Percentiles rank a stretch among this genome's conserved stretches.
Conservation (phyloP, 2,113 vertebrate genomes). For the Carollia perspicillata region DNA sequence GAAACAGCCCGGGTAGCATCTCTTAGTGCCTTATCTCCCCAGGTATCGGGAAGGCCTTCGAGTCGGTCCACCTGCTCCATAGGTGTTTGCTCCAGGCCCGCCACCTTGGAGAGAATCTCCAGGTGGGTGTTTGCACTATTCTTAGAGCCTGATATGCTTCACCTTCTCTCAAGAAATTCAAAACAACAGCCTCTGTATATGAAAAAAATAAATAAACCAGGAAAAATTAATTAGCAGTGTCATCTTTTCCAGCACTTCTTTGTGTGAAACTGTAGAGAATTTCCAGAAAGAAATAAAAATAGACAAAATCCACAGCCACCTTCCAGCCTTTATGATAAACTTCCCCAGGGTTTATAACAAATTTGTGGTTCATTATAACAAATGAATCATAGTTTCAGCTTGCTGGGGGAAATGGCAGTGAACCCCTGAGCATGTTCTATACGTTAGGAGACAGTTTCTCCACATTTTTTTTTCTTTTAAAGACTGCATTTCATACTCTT, state of each 20-base stretch:
- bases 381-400: background rate
- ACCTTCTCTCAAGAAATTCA: background rate
- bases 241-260: background rate
- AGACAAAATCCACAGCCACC: background rate
- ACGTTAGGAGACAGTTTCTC: background rate
- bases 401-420: background rate
- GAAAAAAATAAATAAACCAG: background rate
- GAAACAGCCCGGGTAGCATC: background rate
- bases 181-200: background rate
- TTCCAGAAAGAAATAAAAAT: conserved; percentile 40
- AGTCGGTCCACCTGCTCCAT: background rate
- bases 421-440: background rate
- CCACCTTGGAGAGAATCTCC: background rate
- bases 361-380: no score
- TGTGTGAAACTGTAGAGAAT: conserved; percentile 46
- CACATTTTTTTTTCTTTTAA: conserved; percentile 25
- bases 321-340: background rate
- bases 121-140: background rate
- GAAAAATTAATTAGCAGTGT: conserved; percentile 30
- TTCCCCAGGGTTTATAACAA: background rate
- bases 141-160: background rate
- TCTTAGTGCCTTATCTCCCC: background rate
- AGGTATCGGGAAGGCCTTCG: background rate
- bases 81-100: background rate
- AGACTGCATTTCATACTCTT: background rate